Percentiles rank a stretch among this genome's conserved stretches.
Evolutionary conservation across 2,113 vertebrate genomes (phyloP).

Genomic region (Tonatia bakeri): DNA sequence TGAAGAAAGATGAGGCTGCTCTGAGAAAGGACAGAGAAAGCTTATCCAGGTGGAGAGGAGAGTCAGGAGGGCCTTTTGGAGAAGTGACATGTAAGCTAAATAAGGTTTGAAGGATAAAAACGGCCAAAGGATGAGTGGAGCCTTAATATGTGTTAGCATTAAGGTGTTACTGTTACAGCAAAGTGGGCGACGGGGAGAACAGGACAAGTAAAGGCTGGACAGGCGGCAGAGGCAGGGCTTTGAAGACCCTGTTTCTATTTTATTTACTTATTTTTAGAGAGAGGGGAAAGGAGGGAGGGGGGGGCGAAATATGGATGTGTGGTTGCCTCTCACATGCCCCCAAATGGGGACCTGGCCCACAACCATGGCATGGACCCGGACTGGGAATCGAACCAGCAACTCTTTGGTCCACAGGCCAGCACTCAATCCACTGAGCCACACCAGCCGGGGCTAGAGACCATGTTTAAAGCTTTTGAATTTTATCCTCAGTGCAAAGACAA

Average conservation of each 20-base stretch:
- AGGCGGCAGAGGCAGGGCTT: background rate
- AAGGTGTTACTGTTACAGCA: background rate
- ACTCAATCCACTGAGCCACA: too few species aligned
- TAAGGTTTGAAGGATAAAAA: background rate
- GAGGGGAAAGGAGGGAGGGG: too few species aligned
- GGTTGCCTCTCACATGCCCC: too few species aligned
- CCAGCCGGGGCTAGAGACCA: too few species aligned
- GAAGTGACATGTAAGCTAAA: background rate
- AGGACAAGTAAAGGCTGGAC: background rate
- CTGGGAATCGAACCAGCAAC: too few species aligned
- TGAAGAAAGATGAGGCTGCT: background rate
- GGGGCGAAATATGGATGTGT: too few species aligned
- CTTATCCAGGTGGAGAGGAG: background rate
- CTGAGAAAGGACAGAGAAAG: background rate
- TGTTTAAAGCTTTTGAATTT: background rate
- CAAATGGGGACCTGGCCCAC: too few species aligned
- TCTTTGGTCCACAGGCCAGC: too few species aligned
- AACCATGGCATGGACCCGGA: too few species aligned
- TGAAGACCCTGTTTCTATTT: background rate
- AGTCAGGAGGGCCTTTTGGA: background rate
- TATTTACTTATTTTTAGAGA: too few species aligned
- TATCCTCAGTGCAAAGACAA: background rate
- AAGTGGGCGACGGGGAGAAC: background rate
- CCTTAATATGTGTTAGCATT: background rate
- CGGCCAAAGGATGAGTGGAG: conserved; percentile 76